phyloP scores from a whole-genome alignment of 2,888 invertebrate genomes.

The Adineta ricciae region DNA sequence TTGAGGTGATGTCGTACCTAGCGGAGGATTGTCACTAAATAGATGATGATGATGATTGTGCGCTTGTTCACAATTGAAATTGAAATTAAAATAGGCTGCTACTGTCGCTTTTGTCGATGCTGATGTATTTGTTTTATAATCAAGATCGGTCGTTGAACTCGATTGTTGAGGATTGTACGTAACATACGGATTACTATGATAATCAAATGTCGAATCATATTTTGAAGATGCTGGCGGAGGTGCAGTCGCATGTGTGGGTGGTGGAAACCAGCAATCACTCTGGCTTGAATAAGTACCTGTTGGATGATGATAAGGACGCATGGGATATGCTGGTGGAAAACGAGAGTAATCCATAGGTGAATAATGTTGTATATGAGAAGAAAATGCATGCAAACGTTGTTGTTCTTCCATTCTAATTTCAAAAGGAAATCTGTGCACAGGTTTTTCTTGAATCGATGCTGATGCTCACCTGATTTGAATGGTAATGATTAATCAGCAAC shows the following conservation, averaged over 20 bases:
- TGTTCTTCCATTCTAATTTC: conserved; percentile 1
- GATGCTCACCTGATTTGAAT: not conserved
- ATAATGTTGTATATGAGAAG: not conserved
- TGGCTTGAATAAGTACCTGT: not conserved
- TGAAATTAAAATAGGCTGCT: conserved; percentile 16
- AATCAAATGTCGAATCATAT: not conserved
- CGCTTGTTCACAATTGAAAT: not conserved
- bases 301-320: not conserved
- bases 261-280: not conserved
- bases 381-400: not conserved
- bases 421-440: no score
- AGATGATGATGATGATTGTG: not conserved
- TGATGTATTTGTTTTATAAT: not conserved
- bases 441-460: no score
- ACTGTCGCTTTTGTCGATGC: not conserved
- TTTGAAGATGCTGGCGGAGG: not conserved
- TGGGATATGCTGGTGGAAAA: not conserved
- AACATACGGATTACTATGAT: not conserved
- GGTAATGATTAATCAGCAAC: not conserved
- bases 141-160: not conserved
- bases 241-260: not conserved
- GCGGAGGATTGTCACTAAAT: not conserved
- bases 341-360: conserved; percentile 9
- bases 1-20: not conserved
- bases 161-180: not conserved